Conservation (phyloP, 2,888 invertebrate genomes). For the Reticulitermes lucifugus region DNA sequence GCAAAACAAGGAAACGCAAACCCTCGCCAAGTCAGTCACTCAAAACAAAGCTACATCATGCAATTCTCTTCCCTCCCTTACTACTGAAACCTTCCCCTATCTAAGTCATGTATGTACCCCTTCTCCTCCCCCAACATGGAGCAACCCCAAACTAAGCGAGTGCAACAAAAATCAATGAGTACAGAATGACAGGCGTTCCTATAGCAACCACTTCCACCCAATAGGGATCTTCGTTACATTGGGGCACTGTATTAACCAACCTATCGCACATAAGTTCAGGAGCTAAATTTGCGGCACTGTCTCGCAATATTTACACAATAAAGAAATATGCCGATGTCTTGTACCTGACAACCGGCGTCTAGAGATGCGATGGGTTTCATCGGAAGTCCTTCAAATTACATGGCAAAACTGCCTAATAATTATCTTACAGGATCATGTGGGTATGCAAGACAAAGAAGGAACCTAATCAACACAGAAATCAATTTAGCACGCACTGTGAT, state of each 20-base stretch:
- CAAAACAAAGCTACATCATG: slow-evolving; percentile 23
- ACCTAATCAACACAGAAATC: background rate
- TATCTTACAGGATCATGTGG: background rate
- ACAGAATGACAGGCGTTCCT: slow-evolving; percentile 44
- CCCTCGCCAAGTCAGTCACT: background rate
- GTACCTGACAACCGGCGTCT: no score
- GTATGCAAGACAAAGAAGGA: background rate
- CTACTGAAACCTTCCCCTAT: slow-evolving; percentile 3
- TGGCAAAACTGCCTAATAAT: no score
- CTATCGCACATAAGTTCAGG: slow-evolving; percentile 2
- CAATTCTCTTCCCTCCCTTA: slow-evolving; percentile 1
- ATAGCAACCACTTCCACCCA: slow-evolving; percentile 34
- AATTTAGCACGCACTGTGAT: background rate
- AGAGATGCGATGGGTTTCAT: background rate
- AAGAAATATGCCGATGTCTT: background rate
- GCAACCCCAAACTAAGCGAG: slow-evolving; percentile 13
- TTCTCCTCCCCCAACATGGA: background rate
- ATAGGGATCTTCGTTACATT: slow-evolving; percentile 24
- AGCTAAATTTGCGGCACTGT: background rate
- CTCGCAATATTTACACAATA: background rate
- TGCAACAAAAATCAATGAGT: slow-evolving; percentile 45
- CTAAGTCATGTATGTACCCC: slow-evolving; percentile 20
- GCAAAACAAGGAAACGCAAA: no score
- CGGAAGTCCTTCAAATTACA: background rate
- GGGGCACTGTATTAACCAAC: slow-evolving; percentile 33